Evolutionary conservation across 2,888 invertebrate genomes (phyloP).

Genomic region (Gymnosoma rotundatum): DNA sequence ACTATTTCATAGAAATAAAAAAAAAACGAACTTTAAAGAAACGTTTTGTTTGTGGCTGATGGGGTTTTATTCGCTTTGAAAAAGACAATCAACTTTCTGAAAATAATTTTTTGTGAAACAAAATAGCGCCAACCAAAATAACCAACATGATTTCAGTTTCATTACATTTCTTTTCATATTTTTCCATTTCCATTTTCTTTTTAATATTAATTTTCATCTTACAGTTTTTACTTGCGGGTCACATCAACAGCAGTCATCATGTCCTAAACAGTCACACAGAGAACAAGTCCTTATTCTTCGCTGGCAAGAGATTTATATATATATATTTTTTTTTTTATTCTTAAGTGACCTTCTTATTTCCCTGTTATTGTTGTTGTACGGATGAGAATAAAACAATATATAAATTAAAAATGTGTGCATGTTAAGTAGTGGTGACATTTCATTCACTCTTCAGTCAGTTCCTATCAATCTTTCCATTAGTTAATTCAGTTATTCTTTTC

Average conservation of each 20-base stretch:
- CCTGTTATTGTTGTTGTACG: conserved; percentile 8
- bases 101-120: conserved; percentile 18
- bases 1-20: background rate
- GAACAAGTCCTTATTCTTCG: conserved; percentile 35
- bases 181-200: conserved; percentile 4
- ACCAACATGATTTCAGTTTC: conserved; percentile 19
- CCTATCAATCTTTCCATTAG: too few relatives aligned
- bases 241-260: conserved; percentile 61
- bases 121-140: conserved; percentile 20
- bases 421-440: background rate
- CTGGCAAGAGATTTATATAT: conserved; percentile 14
- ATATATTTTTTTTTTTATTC: background rate
- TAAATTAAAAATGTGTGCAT: background rate
- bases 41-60: conserved; percentile 6
- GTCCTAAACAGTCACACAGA: conserved; percentile 57
- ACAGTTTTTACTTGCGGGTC: conserved; percentile 51
- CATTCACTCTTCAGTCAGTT: background rate
- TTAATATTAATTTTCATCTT: background rate
- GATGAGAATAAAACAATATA: background rate
- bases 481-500: too few relatives aligned
- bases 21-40: background rate
- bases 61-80: conserved; percentile 1
- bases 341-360: conserved; percentile 32
- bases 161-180: conserved; percentile 34
- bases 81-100: conserved; percentile 16